Conservation (phyloP, 2,797 vertebrate genomes). For the Epinephelus awoara region DNA sequence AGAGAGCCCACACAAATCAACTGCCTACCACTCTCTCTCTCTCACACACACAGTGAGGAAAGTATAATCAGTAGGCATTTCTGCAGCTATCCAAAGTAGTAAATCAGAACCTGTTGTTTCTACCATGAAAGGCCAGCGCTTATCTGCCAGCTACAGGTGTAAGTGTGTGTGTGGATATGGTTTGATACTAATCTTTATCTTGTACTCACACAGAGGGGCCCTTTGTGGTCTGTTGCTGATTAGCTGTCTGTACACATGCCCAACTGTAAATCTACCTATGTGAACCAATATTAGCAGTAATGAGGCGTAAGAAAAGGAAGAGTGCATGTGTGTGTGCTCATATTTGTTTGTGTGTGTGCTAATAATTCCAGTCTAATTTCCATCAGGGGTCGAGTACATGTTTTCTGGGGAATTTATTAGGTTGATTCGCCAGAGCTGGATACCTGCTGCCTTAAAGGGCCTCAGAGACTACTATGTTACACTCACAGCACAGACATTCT, state of each 20-base stretch:
- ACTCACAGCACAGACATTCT: conserved; percentile 18
- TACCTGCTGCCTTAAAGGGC: conserved; percentile 58
- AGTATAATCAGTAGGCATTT: conserved; percentile 75
- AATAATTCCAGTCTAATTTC: conserved; percentile 62
- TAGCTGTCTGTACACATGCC: conserved; percentile 72
- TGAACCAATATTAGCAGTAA: conserved; percentile 74
- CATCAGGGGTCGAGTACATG: conserved; percentile 33
- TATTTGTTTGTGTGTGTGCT: conserved; percentile 43
- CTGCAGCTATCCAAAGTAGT: conserved; percentile 82
- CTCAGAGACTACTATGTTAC: conserved; percentile 51
- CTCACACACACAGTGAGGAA: conserved; percentile 42
- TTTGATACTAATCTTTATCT: conserved; percentile 78
- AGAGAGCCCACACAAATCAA: conserved; percentile 79
- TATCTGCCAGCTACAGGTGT: conserved; percentile 81
- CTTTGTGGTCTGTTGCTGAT: conserved; percentile 74
- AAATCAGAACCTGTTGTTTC: conserved; percentile 86
- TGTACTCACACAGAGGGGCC: conserved; percentile 66
- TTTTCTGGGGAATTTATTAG: conserved; percentile 69
- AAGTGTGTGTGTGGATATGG: conserved; percentile 45
- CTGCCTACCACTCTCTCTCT: conserved; percentile 32
- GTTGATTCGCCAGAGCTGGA: conserved; percentile 46
- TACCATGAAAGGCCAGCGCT: conserved; percentile 72
- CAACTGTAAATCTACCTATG: conserved; percentile 74
- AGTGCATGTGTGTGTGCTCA: conserved; percentile 17
- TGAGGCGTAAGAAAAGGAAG: conserved; percentile 68